These are phyloP conservation scores for Drosophila pegasa DNA, from an alignment of 2,888 invertebrate species.

Conservation along the genomic window DNA sequence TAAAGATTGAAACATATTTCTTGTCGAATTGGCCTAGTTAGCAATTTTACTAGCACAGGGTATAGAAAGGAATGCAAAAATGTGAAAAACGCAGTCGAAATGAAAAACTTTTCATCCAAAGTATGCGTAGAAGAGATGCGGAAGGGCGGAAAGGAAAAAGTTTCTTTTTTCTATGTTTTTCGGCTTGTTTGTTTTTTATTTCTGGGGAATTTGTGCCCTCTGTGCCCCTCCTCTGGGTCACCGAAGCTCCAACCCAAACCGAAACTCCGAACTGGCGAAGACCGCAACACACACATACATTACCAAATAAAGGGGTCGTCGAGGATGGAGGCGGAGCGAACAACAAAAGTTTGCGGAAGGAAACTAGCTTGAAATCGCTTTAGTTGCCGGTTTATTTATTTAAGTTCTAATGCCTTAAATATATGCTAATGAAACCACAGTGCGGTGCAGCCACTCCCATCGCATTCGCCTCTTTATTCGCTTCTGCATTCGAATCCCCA, in stretches of 20 bases:
- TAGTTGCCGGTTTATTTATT: constrained; percentile 76
- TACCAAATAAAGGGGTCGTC: constrained; percentile 6
- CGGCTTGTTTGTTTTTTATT: constrained; percentile 33
- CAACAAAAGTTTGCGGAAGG: constrained; percentile 47
- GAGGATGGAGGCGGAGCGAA: constrained; percentile 15
- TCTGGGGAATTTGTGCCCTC: constrained; percentile 29
- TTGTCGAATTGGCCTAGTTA: background rate
- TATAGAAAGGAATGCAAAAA: constrained; percentile 32
- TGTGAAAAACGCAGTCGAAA: constrained; percentile 51
- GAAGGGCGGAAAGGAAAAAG: constrained; percentile 22
- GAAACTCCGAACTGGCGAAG: constrained; percentile 18
- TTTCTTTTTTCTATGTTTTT: constrained; percentile 12
- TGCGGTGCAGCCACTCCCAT: constrained; percentile 42
- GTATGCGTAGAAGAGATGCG: constrained; percentile 50
- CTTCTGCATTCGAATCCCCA: background rate
- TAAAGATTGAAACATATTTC: too few species aligned
- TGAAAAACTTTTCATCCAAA: constrained; percentile 50
- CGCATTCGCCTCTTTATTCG: constrained; percentile 1
- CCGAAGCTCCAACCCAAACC: background rate
- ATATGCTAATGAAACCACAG: constrained; percentile 76
- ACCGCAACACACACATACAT: constrained; percentile 33
- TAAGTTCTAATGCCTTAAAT: constrained; percentile 66
- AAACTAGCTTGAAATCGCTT: constrained; percentile 71
- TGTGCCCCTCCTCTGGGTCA: constrained; percentile 24
- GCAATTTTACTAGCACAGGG: constrained; percentile 7